Conservation (phyloP, 1,140 invertebrate species). For the Listronotus oregonensis region DNA sequence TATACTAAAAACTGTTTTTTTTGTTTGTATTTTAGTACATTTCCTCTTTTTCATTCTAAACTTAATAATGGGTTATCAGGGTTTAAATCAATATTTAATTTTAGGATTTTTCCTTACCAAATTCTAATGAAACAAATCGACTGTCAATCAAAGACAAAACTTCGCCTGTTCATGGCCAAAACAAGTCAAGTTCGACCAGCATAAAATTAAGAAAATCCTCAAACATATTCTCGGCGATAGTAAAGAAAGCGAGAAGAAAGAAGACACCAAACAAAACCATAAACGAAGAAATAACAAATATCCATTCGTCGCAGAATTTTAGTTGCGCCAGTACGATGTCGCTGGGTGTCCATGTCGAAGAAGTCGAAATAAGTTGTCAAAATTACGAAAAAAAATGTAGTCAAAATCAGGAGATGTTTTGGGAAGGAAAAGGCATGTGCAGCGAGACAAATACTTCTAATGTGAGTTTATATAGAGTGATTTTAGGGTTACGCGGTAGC, state of each 20-base stretch:
- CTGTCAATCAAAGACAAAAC: neutral
- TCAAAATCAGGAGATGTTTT: constrained; percentile 12
- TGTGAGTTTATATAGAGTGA: no score
- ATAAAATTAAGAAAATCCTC: constrained; percentile 29
- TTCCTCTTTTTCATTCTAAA: no score
- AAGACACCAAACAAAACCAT: constrained; percentile 1
- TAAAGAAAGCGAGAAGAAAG: constrained; percentile 25
- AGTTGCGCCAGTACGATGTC: constrained; percentile 24
- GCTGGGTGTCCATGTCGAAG: constrained; percentile 23
- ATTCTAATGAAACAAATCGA: neutral
- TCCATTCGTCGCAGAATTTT: constrained; percentile 18
- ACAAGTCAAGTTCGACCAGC: constrained; percentile 12
- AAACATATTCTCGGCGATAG: constrained; percentile 28
- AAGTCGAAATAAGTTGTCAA: constrained; percentile 27
- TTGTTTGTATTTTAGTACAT: no score
- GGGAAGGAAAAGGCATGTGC: constrained; percentile 14
- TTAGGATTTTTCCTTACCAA: neutral
- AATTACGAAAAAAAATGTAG: constrained; percentile 28
- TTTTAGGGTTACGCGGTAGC: no score
- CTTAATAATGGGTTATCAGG: neutral
- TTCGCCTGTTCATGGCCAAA: neutral
- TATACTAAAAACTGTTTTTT: no score
- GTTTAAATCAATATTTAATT: neutral
- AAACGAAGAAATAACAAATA: neutral
- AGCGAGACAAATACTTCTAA: constrained; percentile 30